Evolutionary conservation across 2,797 vertebrate genomes (phyloP).

Genomic region (Periophthalmus magnuspinnatus): DNA sequence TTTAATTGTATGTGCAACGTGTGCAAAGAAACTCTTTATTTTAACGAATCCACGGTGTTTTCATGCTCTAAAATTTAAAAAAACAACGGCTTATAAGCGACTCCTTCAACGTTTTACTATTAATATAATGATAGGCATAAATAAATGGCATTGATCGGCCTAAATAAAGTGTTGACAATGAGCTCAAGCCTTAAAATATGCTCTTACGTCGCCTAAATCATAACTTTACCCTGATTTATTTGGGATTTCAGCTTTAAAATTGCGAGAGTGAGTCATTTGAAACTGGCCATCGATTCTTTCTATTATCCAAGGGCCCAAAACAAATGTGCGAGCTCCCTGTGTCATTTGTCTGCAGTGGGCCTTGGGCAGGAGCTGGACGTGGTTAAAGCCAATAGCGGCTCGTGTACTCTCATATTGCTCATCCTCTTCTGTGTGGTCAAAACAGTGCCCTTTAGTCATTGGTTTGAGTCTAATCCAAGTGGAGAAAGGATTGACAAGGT

Average conservation of each 20-base stretch:
- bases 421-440: constrained; percentile 24
- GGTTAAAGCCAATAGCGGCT: constrained; percentile 57
- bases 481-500: constrained; percentile 19
- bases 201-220: background rate
- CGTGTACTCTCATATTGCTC: constrained; percentile 52
- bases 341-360: constrained; percentile 31
- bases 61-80: too few species aligned
- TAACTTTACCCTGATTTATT: background rate
- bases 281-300: background rate
- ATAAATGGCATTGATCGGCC: too few species aligned
- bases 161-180: too few species aligned
- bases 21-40: too few species aligned
- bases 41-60: too few species aligned
- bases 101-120: too few species aligned
- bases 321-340: constrained; percentile 2
- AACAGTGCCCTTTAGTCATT: constrained; percentile 36
- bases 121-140: too few species aligned
- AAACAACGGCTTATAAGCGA: too few species aligned
- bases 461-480: constrained; percentile 35
- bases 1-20: too few species aligned
- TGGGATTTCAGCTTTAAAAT: background rate
- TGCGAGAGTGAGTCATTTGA: background rate
- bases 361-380: constrained; percentile 27
- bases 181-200: too few species aligned
- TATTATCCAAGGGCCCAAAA: background rate